These are phyloP conservation scores for Streptopelia turtur DNA, from an alignment of 2,797 vertebrate genomes.

Conservation along the genomic window DNA sequence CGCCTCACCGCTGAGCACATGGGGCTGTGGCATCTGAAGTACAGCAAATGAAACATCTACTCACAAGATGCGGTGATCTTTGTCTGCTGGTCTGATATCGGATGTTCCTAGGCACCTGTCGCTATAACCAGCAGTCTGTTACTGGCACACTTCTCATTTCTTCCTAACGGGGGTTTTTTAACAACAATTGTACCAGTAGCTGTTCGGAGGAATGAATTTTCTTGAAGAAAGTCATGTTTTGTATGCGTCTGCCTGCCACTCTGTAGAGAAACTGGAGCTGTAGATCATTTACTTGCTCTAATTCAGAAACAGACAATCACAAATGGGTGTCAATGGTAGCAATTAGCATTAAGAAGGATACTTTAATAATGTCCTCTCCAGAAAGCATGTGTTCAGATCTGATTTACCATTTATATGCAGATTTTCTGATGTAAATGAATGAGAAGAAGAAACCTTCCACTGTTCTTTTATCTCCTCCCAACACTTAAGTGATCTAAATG, in stretches of 20 bases:
- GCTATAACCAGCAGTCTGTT: neutral
- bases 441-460: neutral
- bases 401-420: slow-evolving; percentile 52
- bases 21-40: neutral
- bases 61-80: neutral
- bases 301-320: slow-evolving; percentile 23
- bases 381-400: neutral
- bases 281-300: slow-evolving; percentile 16
- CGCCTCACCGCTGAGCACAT: neutral
- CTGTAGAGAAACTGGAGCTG: neutral
- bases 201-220: neutral
- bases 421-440: slow-evolving; percentile 23
- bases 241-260: neutral
- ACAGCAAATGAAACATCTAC: neutral
- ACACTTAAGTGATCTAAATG: slow-evolving; percentile 28
- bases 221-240: neutral
- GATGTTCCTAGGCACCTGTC: neutral
- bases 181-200: neutral
- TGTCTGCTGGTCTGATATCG: neutral
- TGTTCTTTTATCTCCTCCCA: neutral
- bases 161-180: neutral
- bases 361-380: slow-evolving; percentile 9
- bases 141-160: neutral
- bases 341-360: slow-evolving; percentile 28
- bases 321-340: slow-evolving; percentile 12